These are phyloP conservation scores for Scylla paramamosain DNA, from an alignment of 1,140 invertebrate genomes.

Conservation along the genomic window DNA sequence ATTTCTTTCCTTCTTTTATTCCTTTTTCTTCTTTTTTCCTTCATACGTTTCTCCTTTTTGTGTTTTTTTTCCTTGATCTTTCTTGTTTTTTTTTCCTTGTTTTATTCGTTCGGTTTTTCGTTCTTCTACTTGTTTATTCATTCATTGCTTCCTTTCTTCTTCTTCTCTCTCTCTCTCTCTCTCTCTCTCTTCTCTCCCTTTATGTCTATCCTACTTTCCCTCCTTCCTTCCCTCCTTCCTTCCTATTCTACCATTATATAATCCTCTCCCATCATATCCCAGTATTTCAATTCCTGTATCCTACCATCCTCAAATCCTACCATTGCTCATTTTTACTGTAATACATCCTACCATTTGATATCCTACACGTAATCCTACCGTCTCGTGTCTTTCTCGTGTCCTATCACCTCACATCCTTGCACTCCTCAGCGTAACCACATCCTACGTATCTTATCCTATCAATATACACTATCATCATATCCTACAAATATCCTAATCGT, in stretches of 20 bases:
- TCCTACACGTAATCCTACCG: not conserved
- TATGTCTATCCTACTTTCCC: not conserved
- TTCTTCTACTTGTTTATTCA: too few relatives aligned
- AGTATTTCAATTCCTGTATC: not conserved
- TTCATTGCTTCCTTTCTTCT: too few relatives aligned
- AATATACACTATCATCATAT: too few relatives aligned
- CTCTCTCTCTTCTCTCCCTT: not conserved
- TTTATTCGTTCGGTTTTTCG: too few relatives aligned
- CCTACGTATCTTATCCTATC: too few relatives aligned
- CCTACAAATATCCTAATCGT: too few relatives aligned
- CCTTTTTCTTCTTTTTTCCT: too few relatives aligned
- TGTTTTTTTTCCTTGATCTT: too few relatives aligned
- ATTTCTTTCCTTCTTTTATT: too few relatives aligned
- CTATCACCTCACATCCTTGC: not conserved
- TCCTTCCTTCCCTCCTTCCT: not conserved
- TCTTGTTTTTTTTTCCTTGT: too few relatives aligned
- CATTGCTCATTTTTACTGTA: not conserved
- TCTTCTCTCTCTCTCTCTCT: not conserved
- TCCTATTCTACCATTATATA: not conserved
- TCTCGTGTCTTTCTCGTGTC: not conserved
- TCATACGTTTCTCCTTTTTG: too few relatives aligned
- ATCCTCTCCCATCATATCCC: not conserved
- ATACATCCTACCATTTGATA: too few relatives aligned
- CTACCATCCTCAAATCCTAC: not conserved
- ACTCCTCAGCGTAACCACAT: not conserved